phyloP scores from a whole-genome alignment of 2,797 vertebrate genomes.

The Artibeus jamaicensis region DNA sequence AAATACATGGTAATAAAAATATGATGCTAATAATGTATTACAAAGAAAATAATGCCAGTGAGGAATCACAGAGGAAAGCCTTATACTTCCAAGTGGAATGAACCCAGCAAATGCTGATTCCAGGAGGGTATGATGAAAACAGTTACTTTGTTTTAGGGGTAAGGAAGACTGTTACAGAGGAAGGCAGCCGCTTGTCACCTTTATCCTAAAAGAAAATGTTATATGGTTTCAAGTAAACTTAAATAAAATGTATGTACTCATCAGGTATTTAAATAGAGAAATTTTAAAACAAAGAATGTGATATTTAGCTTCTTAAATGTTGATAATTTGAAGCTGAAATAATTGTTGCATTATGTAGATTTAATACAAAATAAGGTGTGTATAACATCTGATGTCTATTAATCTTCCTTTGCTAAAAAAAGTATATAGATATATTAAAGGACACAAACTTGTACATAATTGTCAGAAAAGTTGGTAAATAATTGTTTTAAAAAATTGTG shows the following conservation, averaged over 20 bases:
- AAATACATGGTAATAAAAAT: conserved; percentile 26
- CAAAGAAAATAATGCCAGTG: conserved; percentile 37
- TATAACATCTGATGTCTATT: background rate
- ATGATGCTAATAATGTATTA: conserved; percentile 18
- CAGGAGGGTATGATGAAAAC: background rate
- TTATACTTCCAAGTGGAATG: conserved; percentile 17
- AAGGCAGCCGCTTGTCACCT: background rate
- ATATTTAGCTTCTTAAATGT: background rate
- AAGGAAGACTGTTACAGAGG: background rate
- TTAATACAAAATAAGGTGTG: background rate
- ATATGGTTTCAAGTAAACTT: background rate
- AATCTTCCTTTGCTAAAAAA: background rate
- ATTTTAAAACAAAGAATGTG: background rate
- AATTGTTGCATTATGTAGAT: background rate
- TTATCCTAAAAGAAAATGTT: background rate
- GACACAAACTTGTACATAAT: background rate
- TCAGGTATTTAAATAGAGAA: background rate
- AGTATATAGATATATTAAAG: background rate
- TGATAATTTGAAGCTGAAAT: background rate
- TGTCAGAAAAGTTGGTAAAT: background rate
- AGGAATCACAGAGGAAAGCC: conserved; percentile 12
- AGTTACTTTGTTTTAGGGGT: background rate
- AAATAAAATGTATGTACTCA: background rate
- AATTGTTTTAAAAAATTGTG: background rate
- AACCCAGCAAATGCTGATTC: conserved; percentile 48